phyloP scores from a whole-genome alignment of 2,888 invertebrate species.

The Erebia ligea region DNA sequence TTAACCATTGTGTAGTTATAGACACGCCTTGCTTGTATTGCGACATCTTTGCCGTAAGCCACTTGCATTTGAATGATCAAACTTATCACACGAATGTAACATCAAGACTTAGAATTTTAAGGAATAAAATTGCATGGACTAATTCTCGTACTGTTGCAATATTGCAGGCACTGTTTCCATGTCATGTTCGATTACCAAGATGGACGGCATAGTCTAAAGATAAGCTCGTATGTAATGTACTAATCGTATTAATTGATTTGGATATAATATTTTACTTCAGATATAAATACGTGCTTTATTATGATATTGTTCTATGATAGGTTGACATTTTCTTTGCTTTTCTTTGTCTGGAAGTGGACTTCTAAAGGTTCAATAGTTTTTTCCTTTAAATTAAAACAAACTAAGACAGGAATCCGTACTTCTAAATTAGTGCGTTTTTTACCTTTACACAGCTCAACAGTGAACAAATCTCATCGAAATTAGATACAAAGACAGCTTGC shows the following conservation, averaged over 20 bases:
- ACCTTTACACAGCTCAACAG: no score
- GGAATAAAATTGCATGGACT: constrained; percentile 7
- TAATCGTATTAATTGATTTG: constrained; percentile 39
- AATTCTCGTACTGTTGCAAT: not conserved
- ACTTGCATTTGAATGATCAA: constrained; percentile 7
- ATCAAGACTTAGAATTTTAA: not conserved
- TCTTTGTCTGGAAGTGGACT: no score
- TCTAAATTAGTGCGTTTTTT: no score
- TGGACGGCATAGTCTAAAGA: constrained; percentile 35
- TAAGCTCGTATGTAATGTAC: constrained; percentile 38
- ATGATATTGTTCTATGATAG: not conserved
- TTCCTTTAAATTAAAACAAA: no score
- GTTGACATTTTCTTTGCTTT: no score
- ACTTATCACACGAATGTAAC: constrained; percentile 13
- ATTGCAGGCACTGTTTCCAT: constrained; percentile 19
- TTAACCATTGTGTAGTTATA: constrained; percentile 35
- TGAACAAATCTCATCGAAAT: no score
- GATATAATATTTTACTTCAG: constrained; percentile 28
- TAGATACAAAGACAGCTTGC: no score
- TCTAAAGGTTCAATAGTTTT: no score
- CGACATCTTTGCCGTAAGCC: constrained; percentile 22
- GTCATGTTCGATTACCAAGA: constrained; percentile 42
- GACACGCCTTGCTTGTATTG: constrained; percentile 35
- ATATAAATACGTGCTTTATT: constrained; percentile 20
- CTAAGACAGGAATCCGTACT: no score